phyloP scores from a whole-genome alignment of 2,797 vertebrate species.

The Galaxias olidus region DNA sequence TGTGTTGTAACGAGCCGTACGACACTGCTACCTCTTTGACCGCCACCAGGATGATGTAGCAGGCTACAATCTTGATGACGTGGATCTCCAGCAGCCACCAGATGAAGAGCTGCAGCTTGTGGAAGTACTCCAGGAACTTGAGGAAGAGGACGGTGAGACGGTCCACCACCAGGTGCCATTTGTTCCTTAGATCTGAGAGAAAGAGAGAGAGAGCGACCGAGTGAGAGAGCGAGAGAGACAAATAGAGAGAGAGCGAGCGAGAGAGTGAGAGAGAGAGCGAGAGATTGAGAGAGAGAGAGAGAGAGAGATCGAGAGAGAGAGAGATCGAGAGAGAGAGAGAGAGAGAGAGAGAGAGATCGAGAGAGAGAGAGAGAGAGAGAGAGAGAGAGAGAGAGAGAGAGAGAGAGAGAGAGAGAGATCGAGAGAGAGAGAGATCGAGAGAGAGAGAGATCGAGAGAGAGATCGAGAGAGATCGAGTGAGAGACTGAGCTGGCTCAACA shows the following conservation, averaged over 20 bases:
- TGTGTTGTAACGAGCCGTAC: too few relatives aligned
- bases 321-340: too few relatives aligned
- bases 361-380: conserved; percentile 29
- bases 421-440: too few relatives aligned
- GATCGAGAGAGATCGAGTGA: not conserved
- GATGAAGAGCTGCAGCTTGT: conserved; percentile 94
- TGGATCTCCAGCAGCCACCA: conserved; percentile 98
- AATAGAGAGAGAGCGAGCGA: too few relatives aligned
- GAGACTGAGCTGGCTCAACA: not conserved
- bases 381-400: too few relatives aligned
- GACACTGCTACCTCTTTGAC: conserved; percentile 82
- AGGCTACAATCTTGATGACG: conserved; percentile 94
- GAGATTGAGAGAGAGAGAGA: too few relatives aligned
- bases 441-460: too few relatives aligned
- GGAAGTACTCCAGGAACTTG: conserved; percentile 95
- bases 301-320: too few relatives aligned
- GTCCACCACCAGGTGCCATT: conserved; percentile 96
- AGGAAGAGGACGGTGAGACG: conserved; percentile 94
- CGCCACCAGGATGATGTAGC: conserved; percentile 90
- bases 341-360: too few relatives aligned
- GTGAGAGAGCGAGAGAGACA: not conserved
- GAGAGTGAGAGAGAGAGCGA: not conserved
- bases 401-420: not conserved
- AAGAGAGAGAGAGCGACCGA: conserved; percentile 24
- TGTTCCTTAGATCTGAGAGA: conserved; percentile 87